Evolutionary conservation across 2,888 invertebrate species (phyloP), one percentile per base, ranked within the genome.

Genomic region (Morinoia aosen): DNA sequence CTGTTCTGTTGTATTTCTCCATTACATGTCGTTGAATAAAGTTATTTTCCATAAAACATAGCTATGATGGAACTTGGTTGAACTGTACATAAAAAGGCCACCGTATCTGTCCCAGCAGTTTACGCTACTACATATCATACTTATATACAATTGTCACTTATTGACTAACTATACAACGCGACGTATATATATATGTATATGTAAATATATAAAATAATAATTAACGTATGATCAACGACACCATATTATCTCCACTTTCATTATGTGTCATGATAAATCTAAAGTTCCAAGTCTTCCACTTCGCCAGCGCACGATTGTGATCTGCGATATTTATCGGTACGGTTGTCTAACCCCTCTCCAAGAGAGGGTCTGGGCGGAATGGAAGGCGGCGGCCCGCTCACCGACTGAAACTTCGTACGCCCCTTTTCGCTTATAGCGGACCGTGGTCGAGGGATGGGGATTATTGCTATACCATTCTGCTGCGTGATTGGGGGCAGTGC

Each of bases 351-450:
- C 33, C 16, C 93, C 19, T 57, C 57, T 25, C 57, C 93, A 39
- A 93, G 56, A 33, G 93, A 93, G n/a, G 93, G 93, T 93, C 93
- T 56, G 3, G 93, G 93, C 2, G 93, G 93, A 12, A 93, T 93
- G 93, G 93, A 39, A 12, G 93, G 93, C 57, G 93, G 93, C 0
- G 58, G 93, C 12, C 93, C 93, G 33, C 33, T 48, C 57, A 93
- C 40, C 12, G 93, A 93, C 10, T 93, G 56, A 1, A 19, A 10
- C 57, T 93, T 93, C 11, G 56, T 56, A 2, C 25, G 39, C 10
- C 8, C n/a, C 57, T 57, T 93, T 19, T 93, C 57, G 93, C 58
- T 93, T n/a, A 93, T 11, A 12, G 57, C 16, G 93, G 93, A 57
- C 33, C 93, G 93, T 11, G 93, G 93, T 33, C 93, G 56, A 33